Evolutionary conservation across 2,113 vertebrate genomes (phyloP), one percentile per base, ranked within the genome.

Genomic region (Labrus mixtus): DNA sequence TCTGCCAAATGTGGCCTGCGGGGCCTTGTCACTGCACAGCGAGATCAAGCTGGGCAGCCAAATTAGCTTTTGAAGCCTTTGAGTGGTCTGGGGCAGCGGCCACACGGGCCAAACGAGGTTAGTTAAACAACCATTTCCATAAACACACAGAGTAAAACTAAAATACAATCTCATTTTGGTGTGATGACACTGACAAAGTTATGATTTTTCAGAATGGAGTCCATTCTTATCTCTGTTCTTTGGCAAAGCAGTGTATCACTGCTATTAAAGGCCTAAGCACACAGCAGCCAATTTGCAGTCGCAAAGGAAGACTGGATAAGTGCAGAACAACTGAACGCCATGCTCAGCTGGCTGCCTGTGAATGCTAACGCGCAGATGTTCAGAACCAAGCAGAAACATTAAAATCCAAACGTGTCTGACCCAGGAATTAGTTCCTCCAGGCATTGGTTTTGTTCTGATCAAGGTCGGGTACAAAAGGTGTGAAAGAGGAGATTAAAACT

Each of bases 341-440:
- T 67, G 74, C 63, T 73, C 68, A 78, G 69, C 43, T 19, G 62
- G 58, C 74, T 57, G 73, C 4, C 29, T 12, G 57, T 73, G 83
- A 85, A 89, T 85, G 77, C 69, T 79, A 82, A 82, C 78, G 73
- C 71, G 68, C 71, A 86, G 85, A 86, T 85, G 76, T 75, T 88
- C 60, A 36, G 65, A 70, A 68, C 45, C 23, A 13, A 69, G 56
- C 20, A 23, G 46, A 43, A 76, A 78, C 61, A 51, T 84, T 78
- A 56, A 80, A 53, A 79, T 77, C 77, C 76, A 74, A 74, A 65
- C 1, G 22, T 0, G 8, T 80, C 73, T 73, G 73, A 61, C 23
- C 22, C 6, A 10, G 72, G 65, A 78, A 68, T 74, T 41, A 54
- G 51, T 45, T 51, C 59, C 67, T 80, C 50, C 53, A 63, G 76